A percentile compares a stretch with the other conserved stretches of the same genome.
These are phyloP conservation scores for Parotocinclus haroldoi DNA, from an alignment of 2,797 vertebrate species.

Conservation along the genomic window DNA sequence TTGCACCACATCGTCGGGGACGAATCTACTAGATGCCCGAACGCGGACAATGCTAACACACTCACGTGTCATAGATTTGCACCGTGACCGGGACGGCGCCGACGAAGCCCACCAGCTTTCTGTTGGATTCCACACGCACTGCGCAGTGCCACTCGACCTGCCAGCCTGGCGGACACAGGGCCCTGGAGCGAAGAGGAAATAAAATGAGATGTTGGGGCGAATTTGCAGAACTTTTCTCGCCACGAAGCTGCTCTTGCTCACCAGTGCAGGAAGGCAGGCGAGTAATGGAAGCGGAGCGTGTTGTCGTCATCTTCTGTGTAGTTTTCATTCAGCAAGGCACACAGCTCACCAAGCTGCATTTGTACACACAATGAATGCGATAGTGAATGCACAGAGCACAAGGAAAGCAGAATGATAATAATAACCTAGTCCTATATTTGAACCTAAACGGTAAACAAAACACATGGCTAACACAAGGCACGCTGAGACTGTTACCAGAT, in stretches of 20 bases:
- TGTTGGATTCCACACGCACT: constrained; percentile 85
- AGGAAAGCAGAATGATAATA: too few species aligned
- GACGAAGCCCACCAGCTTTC: constrained; percentile 94
- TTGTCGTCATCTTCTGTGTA: constrained; percentile 84
- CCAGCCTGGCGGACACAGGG: constrained; percentile 87
- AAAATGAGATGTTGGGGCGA: neutral
- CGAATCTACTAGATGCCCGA: too few species aligned
- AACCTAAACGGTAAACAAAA: too few species aligned
- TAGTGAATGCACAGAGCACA: too few species aligned
- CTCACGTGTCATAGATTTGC: constrained; percentile 86
- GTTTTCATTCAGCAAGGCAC: constrained; percentile 81
- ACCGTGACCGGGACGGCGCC: constrained; percentile 86
- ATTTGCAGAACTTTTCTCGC: neutral
- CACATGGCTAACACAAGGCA: too few species aligned
- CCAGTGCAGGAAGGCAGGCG: constrained; percentile 87
- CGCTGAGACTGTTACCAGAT: too few species aligned
- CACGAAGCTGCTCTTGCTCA: constrained; percentile 59
- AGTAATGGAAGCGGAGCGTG: constrained; percentile 85
- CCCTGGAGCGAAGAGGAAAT: constrained; percentile 65
- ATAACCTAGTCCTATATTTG: too few species aligned
- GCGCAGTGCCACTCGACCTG: constrained; percentile 88
- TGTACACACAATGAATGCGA: too few species aligned
- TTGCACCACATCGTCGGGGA: constrained; percentile 4
- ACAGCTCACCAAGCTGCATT: constrained; percentile 77
- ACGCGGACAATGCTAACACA: constrained; percentile 10